phyloP scores from a whole-genome alignment of 2,797 vertebrate species.

The Hippocampus kuda region DNA sequence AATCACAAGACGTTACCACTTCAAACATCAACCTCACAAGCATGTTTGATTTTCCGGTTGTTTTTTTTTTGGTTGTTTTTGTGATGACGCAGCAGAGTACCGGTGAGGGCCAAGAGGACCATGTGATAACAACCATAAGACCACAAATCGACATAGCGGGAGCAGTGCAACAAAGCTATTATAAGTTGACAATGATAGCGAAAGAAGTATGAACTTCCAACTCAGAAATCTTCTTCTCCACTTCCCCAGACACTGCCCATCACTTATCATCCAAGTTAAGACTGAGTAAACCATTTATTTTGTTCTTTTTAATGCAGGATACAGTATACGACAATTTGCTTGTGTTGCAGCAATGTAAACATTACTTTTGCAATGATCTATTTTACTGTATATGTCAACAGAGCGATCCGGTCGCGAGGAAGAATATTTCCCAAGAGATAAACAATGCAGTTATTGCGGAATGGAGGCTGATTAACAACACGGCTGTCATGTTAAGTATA shows the following conservation, averaged over 20 bases:
- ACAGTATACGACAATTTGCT: not conserved
- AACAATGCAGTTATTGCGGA: constrained; percentile 21
- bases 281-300: no score
- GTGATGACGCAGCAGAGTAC: not conserved
- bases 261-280: not conserved
- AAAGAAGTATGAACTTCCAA: not conserved
- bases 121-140: not conserved
- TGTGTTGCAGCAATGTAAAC: constrained; percentile 6
- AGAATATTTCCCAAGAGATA: not conserved
- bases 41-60: not conserved
- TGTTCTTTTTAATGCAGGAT: not conserved
- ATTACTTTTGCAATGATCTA: not conserved
- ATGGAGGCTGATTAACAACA: constrained; percentile 1
- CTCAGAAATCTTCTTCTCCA: not conserved
- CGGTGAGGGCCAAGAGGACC: not conserved
- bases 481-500: constrained; percentile 2
- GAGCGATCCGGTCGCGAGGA: not conserved
- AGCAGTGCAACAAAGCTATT: not conserved
- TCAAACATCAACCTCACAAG: not conserved
- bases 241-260: not conserved
- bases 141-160: not conserved
- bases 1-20: no score
- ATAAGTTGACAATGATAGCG: not conserved
- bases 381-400: constrained; percentile 1
- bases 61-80: not conserved